Evolutionary conservation across 2,797 vertebrate species (phyloP), one percentile per base, ranked within the genome.

Genomic region (Enteromius viviparus): DNA sequence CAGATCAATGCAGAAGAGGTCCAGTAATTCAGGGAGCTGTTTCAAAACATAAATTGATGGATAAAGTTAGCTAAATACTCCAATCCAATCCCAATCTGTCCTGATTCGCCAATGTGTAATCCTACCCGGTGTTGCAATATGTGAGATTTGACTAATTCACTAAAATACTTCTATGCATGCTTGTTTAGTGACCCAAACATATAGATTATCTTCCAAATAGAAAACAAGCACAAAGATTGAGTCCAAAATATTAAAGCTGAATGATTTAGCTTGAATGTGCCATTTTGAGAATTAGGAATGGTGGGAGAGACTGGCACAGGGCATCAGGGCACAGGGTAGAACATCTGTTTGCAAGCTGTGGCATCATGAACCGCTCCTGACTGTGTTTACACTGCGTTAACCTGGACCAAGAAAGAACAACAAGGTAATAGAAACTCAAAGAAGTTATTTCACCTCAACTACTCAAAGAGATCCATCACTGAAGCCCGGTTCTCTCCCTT

Each of bases 341-440:
- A 95, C 95, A 96, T 96, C 95, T 96, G 95, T 95, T 94, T 93
- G 93, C 93, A 95, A 95, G 94, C 93, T 82, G 85, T 83, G 82
- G 93, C 94, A 93, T 95, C 94, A 95, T 95, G 94, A 95, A 94
- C 94, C 91, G 92, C 93, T 92, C 93, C 94, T 94, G 93, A 94
- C 70, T 40, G 11, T 66, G 82, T 82, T 86, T 85, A 76, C 83
- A 76, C 68, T 47, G 29, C 86, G 78, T 75, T 58, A 76, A 76
- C 37, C 49, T 6, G 58, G 26, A 37, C 66, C 49, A 60, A 58
- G 12, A 64, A 40, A 49, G 32, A 64, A 64, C 55, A 64, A 45
- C n/a, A 45, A 75, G 15, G n/a, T 55, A 34, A 34, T 14, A 29
- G 32, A 40, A 40, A 76, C 75, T 84, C 60, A 26, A 23, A 26